Base-by-base conservation (phyloP, 2,888 invertebrate genomes). In the Parnassius orleans region DNA sequence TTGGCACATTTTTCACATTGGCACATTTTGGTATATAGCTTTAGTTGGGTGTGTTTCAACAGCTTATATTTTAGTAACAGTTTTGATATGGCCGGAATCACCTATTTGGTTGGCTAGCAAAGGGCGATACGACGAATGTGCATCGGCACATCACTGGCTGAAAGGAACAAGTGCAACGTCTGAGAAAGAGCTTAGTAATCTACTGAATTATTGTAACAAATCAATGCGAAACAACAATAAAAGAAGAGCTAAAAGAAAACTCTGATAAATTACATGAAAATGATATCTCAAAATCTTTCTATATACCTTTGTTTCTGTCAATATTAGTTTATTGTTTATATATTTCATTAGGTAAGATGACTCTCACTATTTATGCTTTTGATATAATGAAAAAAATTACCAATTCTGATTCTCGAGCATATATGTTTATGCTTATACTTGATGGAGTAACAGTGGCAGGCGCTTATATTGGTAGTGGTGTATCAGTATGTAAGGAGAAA, bases 1-100 rank as follows among this genome's bases (percentile, higher is more conserved):
- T 72, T 9, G 75, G 72, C 0, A 72, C 73, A 0, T 72, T 66
- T 19, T 65, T 61, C 10, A n/a, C 66, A 66, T 24, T 72, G 48
- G 48, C n/a, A n/a, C n/a, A n/a, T n/a, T 24, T 24, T 15, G 14
- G 14, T 48, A 48, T 10, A 69, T 73, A 5, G 53, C 61, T 3
- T 53, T 67, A 15, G 9, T 68, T 9, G 64, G 66, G 5, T 57
- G 66, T 2, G 9, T 64, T 14, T 64, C 65, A 19, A 60, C 65
- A 33, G 42, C 60, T 11, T 69, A 67, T 24, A 64, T 63, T n/a
- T 53, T 69, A 10, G 11, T 60, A 3, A 63, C 65, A 33, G 52
- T 57, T 2, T 46, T 68, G n/a, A 55, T 62, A 9, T 69, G 68
- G 65, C 67, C 64, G 0, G 70, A 72, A 53, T 69, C 68, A 0